Evolutionary conservation across 2,888 invertebrate genomes (phyloP), one percentile per base, ranked within the genome.

Genomic region (Rhimphoctona megacephalus): DNA sequence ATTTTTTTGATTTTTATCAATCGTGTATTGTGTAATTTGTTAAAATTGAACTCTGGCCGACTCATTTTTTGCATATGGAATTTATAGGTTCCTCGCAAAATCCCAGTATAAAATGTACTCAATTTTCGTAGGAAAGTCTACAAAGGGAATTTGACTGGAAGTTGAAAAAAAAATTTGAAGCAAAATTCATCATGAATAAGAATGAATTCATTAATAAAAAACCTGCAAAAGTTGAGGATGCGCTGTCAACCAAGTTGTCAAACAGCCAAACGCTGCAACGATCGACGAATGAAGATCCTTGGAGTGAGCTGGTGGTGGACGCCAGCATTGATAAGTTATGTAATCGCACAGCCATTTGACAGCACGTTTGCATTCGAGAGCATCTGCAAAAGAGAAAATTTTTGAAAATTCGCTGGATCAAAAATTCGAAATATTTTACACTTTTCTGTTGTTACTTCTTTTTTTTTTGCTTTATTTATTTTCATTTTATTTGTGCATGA

Each of bases 311-410:
- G 97, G 99, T 80, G 98, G 99, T 80, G 98, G 99, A 88, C 98
- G 96, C 91, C 98, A 98, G 95, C 99, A 99, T 94, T 99, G 99
- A 94, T 98, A 97, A 80, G 98, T 97, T 91, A 99, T 99, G 95
- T 99, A 99, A 95, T 99, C 99, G 95, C 99, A 99, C 83, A 99
- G 96, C 98, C 99, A 99, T 92, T 99, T 99, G 33, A 99, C 99
- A 19, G 98, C 98, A 92, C 98, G 96, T 95, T 98, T 97, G 93
- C 98, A 98, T 94, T 98, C 98, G 91, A 98, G 95, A 79, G 97
- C 97, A 95, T 98, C 98, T 98, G 95, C 88, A 92, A 94, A 87
- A n/a, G 25, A 79, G 43, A 39, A 49, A 72, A 46, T 0, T 19
- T 67, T 39, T 5, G 30, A 67, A 61, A 39, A 22, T 46, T 74